Base-by-base conservation (phyloP, 2,888 invertebrate genomes). In the Mactromeris polynyma region DNA sequence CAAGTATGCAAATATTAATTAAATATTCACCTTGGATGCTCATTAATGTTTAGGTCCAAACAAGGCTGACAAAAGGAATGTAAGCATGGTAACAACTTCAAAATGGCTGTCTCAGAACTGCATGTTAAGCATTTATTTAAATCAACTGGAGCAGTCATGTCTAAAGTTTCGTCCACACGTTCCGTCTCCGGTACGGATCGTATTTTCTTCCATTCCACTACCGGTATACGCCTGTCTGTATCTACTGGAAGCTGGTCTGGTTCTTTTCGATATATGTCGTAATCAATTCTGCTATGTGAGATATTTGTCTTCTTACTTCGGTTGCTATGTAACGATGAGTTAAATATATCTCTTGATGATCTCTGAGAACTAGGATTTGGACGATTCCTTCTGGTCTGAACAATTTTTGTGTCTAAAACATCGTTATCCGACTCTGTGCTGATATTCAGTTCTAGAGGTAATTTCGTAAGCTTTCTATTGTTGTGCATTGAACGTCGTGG, bases 31-130 rank as follows among this genome's bases (percentile, higher is more conserved):
- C 89, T 87, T 3, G 85, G 64, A 64, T 80, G 83, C 21, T 89
- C 84, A 26, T 79, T 64, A 17, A 89, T 46, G 14, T 80, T 81
- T 11, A 36, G 38, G 17, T 86, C 64, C 4, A 91, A 64, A 40
- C 91, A 91, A 38, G 81, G 46, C 42, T 77, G 36, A 80, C 92
- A 92, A 64, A 89, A 86, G 0, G 92, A 90, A 58, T 92, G 92
- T 17, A 92, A 58, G 38, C 92, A 92, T n/a, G 90, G 90, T 19
- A 92, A 82, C 54, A 92, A 54, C 42, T 92, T 92, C n/a, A 89
- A 86, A 58, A 85, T 90, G 17, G 19, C 51, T 33, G 87, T 40
- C 21, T 82, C 85, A 26, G 87, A 40, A 26, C 80, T 87, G 80
- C 92, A 92, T 9, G 73, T 54, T 21, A 83, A 81, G 79, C 92